Conservation (phyloP, 2,888 invertebrate genomes). For the Ectropis crepuscularia region DNA sequence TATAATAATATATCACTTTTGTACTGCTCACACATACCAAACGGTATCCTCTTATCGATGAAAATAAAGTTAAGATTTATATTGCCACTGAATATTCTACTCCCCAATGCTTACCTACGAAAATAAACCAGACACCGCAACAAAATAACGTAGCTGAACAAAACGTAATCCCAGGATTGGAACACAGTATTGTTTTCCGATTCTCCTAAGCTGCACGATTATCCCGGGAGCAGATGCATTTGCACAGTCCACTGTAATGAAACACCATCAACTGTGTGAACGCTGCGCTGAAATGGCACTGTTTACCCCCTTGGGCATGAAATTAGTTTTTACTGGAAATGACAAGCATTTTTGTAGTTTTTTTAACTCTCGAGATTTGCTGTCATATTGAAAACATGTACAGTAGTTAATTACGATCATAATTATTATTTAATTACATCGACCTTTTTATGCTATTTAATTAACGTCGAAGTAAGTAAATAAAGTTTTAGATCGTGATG, state of each 20-base stretch:
- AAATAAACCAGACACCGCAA: neutral
- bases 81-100: neutral
- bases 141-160: constrained; percentile 11
- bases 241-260: constrained; percentile 58
- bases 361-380: too few species aligned
- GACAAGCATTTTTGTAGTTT: constrained; percentile 1
- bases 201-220: constrained; percentile 51
- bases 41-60: too few species aligned
- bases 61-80: too few species aligned
- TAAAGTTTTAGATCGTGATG: too few species aligned
- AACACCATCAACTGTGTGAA: constrained; percentile 51
- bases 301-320: constrained; percentile 49
- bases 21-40: too few species aligned
- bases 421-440: neutral
- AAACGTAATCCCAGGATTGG: constrained; percentile 20
- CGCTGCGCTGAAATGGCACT: constrained; percentile 50
- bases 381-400: too few species aligned
- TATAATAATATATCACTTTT: too few species aligned
- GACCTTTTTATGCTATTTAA: too few species aligned
- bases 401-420: too few species aligned
- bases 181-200: constrained; percentile 55
- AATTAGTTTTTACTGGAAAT: neutral
- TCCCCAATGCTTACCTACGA: neutral
- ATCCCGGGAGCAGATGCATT: constrained; percentile 54
- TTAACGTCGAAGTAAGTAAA: too few species aligned